Conservation (phyloP, 2,797 vertebrate species). For the Takifugu rubripes region DNA sequence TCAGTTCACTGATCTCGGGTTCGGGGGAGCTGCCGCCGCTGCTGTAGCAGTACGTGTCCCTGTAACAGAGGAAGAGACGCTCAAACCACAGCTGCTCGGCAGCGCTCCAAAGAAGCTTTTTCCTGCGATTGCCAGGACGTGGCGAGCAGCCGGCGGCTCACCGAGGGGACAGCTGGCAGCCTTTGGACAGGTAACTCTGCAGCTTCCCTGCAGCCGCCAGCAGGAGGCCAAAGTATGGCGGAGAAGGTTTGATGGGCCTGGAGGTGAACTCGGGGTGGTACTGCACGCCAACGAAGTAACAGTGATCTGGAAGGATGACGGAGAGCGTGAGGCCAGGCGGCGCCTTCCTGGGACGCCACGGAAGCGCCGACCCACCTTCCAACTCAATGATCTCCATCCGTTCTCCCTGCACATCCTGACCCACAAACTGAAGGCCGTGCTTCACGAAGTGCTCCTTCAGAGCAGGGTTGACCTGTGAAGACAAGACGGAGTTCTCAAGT, state of each 20-base stretch:
- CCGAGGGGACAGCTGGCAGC: constrained; percentile 91
- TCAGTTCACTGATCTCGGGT: constrained; percentile 84
- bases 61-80: constrained; percentile 54
- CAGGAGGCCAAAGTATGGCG: constrained; percentile 91
- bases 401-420: constrained; percentile 89
- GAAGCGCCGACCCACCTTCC: constrained; percentile 76
- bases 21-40: constrained; percentile 90
- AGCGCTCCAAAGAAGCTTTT: too few species aligned
- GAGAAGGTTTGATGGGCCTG: constrained; percentile 93
- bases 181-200: constrained; percentile 84
- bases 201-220: constrained; percentile 89
- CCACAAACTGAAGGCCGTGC: constrained; percentile 87
- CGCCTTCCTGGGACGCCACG: neutral
- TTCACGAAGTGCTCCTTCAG: constrained; percentile 85
- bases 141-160: too few species aligned
- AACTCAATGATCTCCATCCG: constrained; percentile 94
- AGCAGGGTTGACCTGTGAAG: constrained; percentile 87
- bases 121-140: too few species aligned
- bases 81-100: too few species aligned
- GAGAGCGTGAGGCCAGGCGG: neutral
- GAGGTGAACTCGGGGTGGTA: constrained; percentile 97
- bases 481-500: neutral
- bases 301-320: constrained; percentile 78
- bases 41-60: constrained; percentile 89
- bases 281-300: constrained; percentile 94